A percentile compares a stretch with the other conserved stretches of the same genome.
Evolutionary conservation across 2,888 invertebrate species (phyloP).

Genomic region (Cynaeus angustus): DNA sequence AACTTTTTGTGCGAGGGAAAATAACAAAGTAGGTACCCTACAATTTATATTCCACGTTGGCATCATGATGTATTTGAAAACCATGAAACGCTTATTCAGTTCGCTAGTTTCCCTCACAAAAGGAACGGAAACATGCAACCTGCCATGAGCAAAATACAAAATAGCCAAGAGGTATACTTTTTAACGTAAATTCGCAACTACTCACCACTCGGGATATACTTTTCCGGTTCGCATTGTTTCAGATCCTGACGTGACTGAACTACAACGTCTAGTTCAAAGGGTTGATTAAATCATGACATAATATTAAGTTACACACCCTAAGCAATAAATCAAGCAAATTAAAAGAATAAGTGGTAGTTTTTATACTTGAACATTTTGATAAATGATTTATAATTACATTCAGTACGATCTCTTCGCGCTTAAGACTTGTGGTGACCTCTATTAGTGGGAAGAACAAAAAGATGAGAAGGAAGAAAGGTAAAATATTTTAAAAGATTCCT

Average conservation of each 20-base stretch:
- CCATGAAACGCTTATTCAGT: conserved; percentile 49
- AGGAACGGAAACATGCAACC: conserved; percentile 42
- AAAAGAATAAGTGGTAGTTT: too few relatives aligned
- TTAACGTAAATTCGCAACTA: conserved; percentile 38
- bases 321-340: too few relatives aligned
- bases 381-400: too few relatives aligned
- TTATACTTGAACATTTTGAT: too few relatives aligned
- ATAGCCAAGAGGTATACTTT: conserved; percentile 27
- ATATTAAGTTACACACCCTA: too few relatives aligned
- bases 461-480: too few relatives aligned
- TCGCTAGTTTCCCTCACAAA: conserved; percentile 43
- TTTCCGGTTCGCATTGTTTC: conserved; percentile 30
- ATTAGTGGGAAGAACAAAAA: too few relatives aligned
- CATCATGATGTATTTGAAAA: conserved; percentile 46
- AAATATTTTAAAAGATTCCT: too few relatives aligned
- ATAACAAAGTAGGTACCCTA: conserved; percentile 7
- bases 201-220: conserved; percentile 28
- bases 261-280: background rate
- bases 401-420: too few relatives aligned
- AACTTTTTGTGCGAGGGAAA: conserved; percentile 5
- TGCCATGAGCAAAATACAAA: conserved; percentile 45
- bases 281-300: too few relatives aligned
- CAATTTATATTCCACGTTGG: conserved; percentile 47
- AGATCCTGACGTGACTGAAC: background rate
- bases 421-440: too few relatives aligned